Evolutionary conservation across 2,113 vertebrate genomes (phyloP).

Genomic region (Ictalurus punctatus): DNA sequence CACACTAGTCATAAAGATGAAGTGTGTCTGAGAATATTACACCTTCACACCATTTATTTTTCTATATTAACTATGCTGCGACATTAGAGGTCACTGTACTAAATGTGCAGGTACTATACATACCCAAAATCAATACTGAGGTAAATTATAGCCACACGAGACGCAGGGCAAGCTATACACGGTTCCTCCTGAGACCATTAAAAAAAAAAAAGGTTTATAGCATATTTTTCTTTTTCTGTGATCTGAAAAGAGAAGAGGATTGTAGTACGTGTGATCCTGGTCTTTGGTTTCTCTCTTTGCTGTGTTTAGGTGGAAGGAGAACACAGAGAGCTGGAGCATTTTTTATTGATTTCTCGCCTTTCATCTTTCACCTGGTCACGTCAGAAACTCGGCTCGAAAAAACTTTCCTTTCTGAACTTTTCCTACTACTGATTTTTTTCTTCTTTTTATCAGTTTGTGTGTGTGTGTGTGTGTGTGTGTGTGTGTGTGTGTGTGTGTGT

Average conservation of each 20-base stretch:
- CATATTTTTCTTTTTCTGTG: not conserved
- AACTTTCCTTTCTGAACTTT: not conserved
- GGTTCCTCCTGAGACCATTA: not conserved
- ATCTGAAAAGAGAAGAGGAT: not conserved
- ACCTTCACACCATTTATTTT: slow-evolving; percentile 1
- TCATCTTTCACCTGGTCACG: slow-evolving; percentile 26
- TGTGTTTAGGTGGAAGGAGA: slow-evolving; percentile 2
- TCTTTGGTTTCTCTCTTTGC: not conserved
- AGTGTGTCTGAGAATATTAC: slow-evolving; percentile 9
- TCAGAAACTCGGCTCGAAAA: not conserved
- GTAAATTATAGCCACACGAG: not conserved
- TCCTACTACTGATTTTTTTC: not conserved
- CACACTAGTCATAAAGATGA: slow-evolving; percentile 15
- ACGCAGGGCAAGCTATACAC: not conserved
- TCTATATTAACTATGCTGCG: not conserved
- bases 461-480: too few species aligned
- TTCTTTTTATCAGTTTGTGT: not conserved
- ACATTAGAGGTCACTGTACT: slow-evolving; percentile 13
- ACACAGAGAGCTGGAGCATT: not conserved
- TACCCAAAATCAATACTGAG: slow-evolving; percentile 6
- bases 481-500: too few species aligned
- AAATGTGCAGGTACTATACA: slow-evolving; percentile 7
- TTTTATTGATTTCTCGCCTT: slow-evolving; percentile 27
- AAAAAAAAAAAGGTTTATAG: not conserved
- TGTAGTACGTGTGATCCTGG: not conserved